Base-by-base conservation (phyloP, 2,888 invertebrate species). In the Ceramica pisi region DNA sequence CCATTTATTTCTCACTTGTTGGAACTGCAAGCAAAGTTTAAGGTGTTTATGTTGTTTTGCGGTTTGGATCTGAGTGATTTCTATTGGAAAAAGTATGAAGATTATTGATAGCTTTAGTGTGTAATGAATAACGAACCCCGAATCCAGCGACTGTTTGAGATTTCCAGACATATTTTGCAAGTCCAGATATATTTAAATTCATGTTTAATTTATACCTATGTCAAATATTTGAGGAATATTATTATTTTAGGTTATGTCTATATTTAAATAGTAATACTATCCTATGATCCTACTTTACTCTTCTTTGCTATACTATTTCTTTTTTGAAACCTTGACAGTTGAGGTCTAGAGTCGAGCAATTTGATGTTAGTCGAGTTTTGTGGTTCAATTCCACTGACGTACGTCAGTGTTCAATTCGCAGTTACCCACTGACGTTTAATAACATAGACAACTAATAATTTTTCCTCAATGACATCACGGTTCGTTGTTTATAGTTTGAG, bases 1-100 rank as follows among this genome's bases (percentile, higher is more conserved):
- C 97, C 98, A 99, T 96, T 98, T 97, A 57, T 97, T 96, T 50
- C 98, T 97, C 19, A 97, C 95, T 96, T 97, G 98, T 91, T 97
- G 97, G 65, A 97, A 93, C 98, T 98, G 85, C 66, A 94, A 90
- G 7, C 59, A 46, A 16, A 21, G 1, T 56, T 38, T 26, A 41
- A 56, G 14, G 19, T 35, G 51, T 48, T 55, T 38, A 19, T 57
- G 2, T n/a, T n/a, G 44, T 31, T 26, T 44, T 16, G n/a, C 1
- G 6, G 56, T 14, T 4, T 16, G 19, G 0, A 63, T 56, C 7
- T 0, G 5, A 41, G 31, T 16, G 16, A 38, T 44, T 56, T 35
- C 19, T 19, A 21, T 51, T 51, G 35, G 0, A 35, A n/a, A 48
- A 50, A 16, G 2, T 21, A 46, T 44, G 5, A 19, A 21, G n/a